Evolutionary conservation across 2,113 vertebrate genomes (phyloP).

Genomic region (Onychostoma macrolepis): DNA sequence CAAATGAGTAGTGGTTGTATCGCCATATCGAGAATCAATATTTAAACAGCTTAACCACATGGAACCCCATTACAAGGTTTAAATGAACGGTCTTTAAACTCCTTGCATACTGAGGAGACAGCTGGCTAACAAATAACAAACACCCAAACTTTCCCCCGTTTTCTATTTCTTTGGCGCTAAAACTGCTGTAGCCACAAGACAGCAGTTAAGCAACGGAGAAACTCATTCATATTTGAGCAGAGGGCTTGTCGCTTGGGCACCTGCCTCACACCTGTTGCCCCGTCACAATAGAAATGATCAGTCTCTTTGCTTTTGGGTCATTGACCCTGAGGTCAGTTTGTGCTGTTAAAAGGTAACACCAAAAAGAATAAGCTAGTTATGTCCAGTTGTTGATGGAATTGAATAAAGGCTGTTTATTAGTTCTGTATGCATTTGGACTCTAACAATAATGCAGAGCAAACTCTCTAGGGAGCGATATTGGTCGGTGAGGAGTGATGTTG

Average conservation of each 20-base stretch:
- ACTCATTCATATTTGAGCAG: conserved; percentile 54
- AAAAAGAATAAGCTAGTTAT: not conserved
- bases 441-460: not conserved
- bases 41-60: conserved; percentile 27
- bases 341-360: conserved; percentile 12
- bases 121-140: conserved; percentile 34
- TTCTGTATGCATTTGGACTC: not conserved
- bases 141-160: not conserved
- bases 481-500: conserved; percentile 53
- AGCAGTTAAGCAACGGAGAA: conserved; percentile 21
- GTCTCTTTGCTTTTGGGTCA: not conserved
- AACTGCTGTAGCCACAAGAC: conserved; percentile 13
- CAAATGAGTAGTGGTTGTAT: conserved; percentile 3
- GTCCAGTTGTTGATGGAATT: conserved; percentile 9
- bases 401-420: not conserved
- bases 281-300: conserved; percentile 16
- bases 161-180: conserved; percentile 33
- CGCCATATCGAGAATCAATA: conserved; percentile 27
- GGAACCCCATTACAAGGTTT: conserved; percentile 47
- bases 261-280: conserved; percentile 59
- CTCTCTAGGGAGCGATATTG: not conserved
- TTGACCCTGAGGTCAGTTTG: not conserved
- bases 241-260: conserved; percentile 4
- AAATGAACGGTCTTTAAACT: conserved; percentile 36
- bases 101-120: conserved; percentile 16